Percentiles rank a stretch among this genome's conserved stretches.
These are phyloP conservation scores for Drosophila fuyamai DNA, from an alignment of 1,140 invertebrate genomes.

Conservation along the genomic window DNA sequence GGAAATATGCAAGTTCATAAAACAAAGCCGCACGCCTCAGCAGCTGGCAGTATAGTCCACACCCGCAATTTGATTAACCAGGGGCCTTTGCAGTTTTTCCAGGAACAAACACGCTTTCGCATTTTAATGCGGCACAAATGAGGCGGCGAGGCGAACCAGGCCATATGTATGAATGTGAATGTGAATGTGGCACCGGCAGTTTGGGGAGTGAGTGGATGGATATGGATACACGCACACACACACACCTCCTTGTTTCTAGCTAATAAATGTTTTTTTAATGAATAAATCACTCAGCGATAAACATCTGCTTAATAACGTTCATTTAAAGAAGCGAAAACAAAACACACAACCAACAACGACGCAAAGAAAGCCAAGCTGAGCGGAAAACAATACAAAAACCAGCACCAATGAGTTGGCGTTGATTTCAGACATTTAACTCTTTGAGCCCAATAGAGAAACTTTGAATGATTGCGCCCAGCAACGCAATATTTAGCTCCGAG, in stretches of 20 bases:
- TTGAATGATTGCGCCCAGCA: slow-evolving; percentile 64
- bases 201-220: slow-evolving; percentile 20
- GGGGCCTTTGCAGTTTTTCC: slow-evolving; percentile 64
- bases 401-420: slow-evolving; percentile 61
- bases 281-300: slow-evolving; percentile 84
- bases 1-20: slow-evolving; percentile 72
- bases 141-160: slow-evolving; percentile 51
- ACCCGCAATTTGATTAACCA: slow-evolving; percentile 30
- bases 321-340: slow-evolving; percentile 82
- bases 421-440: slow-evolving; percentile 61
- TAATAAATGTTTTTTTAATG: slow-evolving; percentile 84
- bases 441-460: slow-evolving; percentile 30
- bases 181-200: slow-evolving; percentile 24
- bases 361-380: slow-evolving; percentile 49
- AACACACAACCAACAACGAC: slow-evolving; percentile 52
- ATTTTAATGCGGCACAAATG: slow-evolving; percentile 80
- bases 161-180: slow-evolving; percentile 52
- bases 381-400: slow-evolving; percentile 27
- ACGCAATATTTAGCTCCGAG: slow-evolving; percentile 35
- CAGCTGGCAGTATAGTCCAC: slow-evolving; percentile 43
- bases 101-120: slow-evolving; percentile 82
- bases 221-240: slow-evolving; percentile 33
- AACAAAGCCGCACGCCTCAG: slow-evolving; percentile 54
- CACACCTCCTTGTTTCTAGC: slow-evolving; percentile 62
- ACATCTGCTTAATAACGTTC: slow-evolving; percentile 81